Evolutionary conservation across 2,888 invertebrate species (phyloP), one percentile per base, ranked within the genome.

Genomic region (Dryomyza anilis): DNA sequence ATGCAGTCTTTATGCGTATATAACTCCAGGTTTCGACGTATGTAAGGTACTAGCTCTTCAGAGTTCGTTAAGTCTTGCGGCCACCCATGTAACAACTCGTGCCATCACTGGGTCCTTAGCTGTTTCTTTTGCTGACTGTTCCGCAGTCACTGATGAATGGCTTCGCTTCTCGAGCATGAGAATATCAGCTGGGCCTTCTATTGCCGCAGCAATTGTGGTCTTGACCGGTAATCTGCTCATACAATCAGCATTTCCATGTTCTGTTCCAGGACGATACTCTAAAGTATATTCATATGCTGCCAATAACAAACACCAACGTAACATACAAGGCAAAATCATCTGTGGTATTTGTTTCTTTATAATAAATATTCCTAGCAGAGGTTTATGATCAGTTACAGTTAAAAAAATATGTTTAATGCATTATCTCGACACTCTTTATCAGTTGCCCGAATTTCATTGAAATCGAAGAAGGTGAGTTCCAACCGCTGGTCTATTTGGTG

Each of bases 351-450:
- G 64, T 45, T 59, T 59, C 8, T 23, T 16, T 25, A 30, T 50
- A 27, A 59, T 55, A 25, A 60, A 60, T 43, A 65, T 60, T 39
- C 56, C 61, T 23, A 57, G 33, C 48, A 65, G 43, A 19, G 65
- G 62, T 25, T 58, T 61, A 43, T 65, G 62, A 27, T 63, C 62
- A 39, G 65, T 63, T n/a, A 63, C 53, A 33, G 57, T 52, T n/a
- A n/a, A n/a, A n/a, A n/a, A n/a, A n/a, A n/a, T n/a, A n/a, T n/a
- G n/a, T n/a, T n/a, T n/a, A n/a, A n/a, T n/a, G n/a, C n/a, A n/a
- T n/a, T n/a, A n/a, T n/a, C n/a, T n/a, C n/a, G n/a, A n/a, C n/a
- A n/a, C n/a, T n/a, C n/a, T n/a, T n/a, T n/a, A n/a, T n/a, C n/a
- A n/a, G n/a, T n/a, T n/a, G n/a, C n/a, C n/a, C n/a, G n/a, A n/a